Evolutionary conservation across 2,113 vertebrate genomes (phyloP), one percentile per base, ranked within the genome.

Genomic region (Hemiscyllium ocellatum): DNA sequence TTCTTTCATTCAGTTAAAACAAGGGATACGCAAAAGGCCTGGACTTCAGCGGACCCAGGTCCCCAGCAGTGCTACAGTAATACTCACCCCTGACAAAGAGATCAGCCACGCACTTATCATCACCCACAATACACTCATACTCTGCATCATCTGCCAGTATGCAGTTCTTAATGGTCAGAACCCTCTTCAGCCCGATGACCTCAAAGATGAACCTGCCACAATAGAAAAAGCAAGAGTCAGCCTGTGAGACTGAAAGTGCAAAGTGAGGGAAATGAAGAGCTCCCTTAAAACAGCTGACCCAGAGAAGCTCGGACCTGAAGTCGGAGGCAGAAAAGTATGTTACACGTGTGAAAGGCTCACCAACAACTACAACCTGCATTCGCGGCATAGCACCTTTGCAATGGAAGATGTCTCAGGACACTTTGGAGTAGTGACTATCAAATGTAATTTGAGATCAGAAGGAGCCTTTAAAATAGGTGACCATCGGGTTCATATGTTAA

Each of bases 121-220:
- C 98, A 1, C 97, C 98, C 1, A 98, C 97, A 1, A 98, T 97
- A 19, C 98, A 98, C 96, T 99, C 98, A 4, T 99, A 99, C 0
- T 97, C 98, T 0, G 98, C 98, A 20, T 99, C 98, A 13, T 99
- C 98, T 0, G 98, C 98, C 96, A 99, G 96, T 0, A 97, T 98
- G 97, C 98, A 98, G 97, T 98, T 99, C 97, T 99, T 98, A 97
- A 99, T 99, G 96, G 98, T 98, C 96, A 99, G 97, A 19, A 97
- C 98, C 5, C 98, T 97, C 96, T 98, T 98, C 96, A 98, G 98
- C 42, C 98, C 98, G 26, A 98, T 97, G 8, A 97, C 98, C 97
- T 99, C 98, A 97, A 99, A 98, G 96, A 98, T 96, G 15, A 98
- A 98, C 96, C 98, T 99, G 97, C 76, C 17, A 69, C 96, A 80